phyloP scores from a whole-genome alignment of 2,113 vertebrate genomes.

The Psettodes erumei region DNA sequence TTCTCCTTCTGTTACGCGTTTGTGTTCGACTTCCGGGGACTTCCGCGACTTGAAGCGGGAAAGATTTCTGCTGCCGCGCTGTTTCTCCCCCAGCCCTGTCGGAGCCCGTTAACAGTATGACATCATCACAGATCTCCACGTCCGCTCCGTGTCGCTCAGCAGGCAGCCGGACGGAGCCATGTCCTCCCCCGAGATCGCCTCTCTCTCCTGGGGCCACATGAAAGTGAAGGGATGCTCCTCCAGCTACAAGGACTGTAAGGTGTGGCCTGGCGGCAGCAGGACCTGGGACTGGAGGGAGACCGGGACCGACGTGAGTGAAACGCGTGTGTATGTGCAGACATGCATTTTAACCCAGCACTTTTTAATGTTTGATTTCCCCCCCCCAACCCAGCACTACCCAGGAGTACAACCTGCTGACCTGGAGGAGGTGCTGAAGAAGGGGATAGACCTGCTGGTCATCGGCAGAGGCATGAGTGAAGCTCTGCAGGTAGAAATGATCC shows the following conservation, averaged over 20 bases:
- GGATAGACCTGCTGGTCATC: conserved; percentile 88
- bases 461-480: conserved; percentile 95
- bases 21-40: too few relatives aligned
- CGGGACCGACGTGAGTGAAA: conserved; percentile 90
- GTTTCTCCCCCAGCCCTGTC: too few relatives aligned
- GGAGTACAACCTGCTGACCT: conserved; percentile 95
- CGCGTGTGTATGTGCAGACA: too few relatives aligned
- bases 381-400: conserved; percentile 89
- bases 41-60: too few relatives aligned
- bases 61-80: too few relatives aligned
- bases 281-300: conserved; percentile 98
- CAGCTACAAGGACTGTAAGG: conserved; percentile 96
- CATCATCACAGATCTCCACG: background rate
- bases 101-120: too few relatives aligned
- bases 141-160: background rate
- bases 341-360: too few relatives aligned
- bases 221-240: conserved; percentile 89
- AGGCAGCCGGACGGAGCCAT: conserved; percentile 68
- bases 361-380: too few relatives aligned
- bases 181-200: conserved; percentile 93
- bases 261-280: conserved; percentile 96
- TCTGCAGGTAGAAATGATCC: conserved; percentile 86
- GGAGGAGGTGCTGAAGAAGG: conserved; percentile 91
- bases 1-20: too few relatives aligned
- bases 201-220: conserved; percentile 95